phyloP scores from a whole-genome alignment of 2,888 invertebrate genomes.

The Myathropa florea region DNA sequence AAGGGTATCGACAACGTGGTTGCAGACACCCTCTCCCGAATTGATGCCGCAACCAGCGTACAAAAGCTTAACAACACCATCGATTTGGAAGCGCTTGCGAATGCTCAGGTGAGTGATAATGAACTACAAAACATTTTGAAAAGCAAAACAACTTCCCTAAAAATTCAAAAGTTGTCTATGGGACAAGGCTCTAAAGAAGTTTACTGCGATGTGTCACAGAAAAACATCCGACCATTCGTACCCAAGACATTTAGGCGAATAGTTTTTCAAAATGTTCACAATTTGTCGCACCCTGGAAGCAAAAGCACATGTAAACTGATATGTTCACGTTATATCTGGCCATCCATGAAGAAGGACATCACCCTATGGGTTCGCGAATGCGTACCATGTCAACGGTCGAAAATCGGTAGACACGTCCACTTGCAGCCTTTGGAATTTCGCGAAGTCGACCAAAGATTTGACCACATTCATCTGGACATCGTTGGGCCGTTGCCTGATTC shows the following conservation, averaged over 20 bases:
- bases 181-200: background rate
- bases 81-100: background rate
- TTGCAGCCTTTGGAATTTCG: background rate
- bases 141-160: background rate
- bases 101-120: background rate
- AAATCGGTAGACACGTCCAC: constrained; percentile 9
- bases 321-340: constrained; percentile 27
- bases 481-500: too few relatives aligned
- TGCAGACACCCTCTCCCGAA: too few relatives aligned
- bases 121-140: background rate
- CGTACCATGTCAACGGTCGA: constrained; percentile 13
- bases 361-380: constrained; percentile 16
- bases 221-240: constrained; percentile 29
- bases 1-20: too few relatives aligned
- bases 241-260: background rate
- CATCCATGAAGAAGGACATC: constrained; percentile 36
- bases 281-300: constrained; percentile 29
- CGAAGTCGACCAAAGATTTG: background rate
- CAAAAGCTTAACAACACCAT: background rate
- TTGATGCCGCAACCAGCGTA: too few relatives aligned
- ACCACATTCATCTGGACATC: too few relatives aligned
- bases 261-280: constrained; percentile 22
- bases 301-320: constrained; percentile 18
- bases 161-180: background rate
- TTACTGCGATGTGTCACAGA: constrained; percentile 14